A percentile compares a stretch with the other conserved stretches of the same genome.
phyloP scores from a whole-genome alignment of 2,113 vertebrate genomes.

The Ranitomeya variabilis region DNA sequence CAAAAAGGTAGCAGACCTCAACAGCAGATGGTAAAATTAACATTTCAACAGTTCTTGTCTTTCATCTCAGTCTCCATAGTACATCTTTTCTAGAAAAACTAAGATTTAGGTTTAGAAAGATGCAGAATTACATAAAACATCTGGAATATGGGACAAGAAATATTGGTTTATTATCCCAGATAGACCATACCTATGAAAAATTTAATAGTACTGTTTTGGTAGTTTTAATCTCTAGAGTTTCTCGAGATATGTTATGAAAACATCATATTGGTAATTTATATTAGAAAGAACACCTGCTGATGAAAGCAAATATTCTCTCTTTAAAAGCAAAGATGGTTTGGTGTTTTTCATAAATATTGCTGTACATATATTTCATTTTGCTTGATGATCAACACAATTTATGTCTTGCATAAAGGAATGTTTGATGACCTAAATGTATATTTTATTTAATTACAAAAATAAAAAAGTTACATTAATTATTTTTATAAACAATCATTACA shows the following conservation, averaged over 20 bases:
- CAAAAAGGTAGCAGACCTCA: slow-evolving; percentile 92
- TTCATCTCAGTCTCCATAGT: slow-evolving; percentile 94
- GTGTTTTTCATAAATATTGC: background rate
- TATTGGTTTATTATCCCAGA: slow-evolving; percentile 95
- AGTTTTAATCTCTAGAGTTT: slow-evolving; percentile 90
- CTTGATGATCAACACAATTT: background rate
- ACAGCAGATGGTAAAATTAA: slow-evolving; percentile 99
- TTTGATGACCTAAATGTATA: background rate
- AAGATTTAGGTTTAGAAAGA: slow-evolving; percentile 86
- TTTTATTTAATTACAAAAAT: background rate
- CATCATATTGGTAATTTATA: slow-evolving; percentile 94
- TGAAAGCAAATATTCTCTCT: slow-evolving; percentile 82
- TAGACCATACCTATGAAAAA: slow-evolving; percentile 94
- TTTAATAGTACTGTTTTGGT: slow-evolving; percentile 97
- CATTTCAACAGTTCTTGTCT: slow-evolving; percentile 97
- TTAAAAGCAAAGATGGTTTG: slow-evolving; percentile 58
- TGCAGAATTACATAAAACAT: slow-evolving; percentile 91
- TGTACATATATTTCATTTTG: slow-evolving; percentile 10
- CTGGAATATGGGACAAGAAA: slow-evolving; percentile 94
- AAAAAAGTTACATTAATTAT: background rate
- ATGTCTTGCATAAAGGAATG: background rate
- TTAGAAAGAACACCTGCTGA: slow-evolving; percentile 90
- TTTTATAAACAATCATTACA: background rate
- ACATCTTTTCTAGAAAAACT: slow-evolving; percentile 80
- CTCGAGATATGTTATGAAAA: slow-evolving; percentile 91